Evolutionary conservation across 2,113 vertebrate species (phyloP), one percentile per base, ranked within the genome.

Genomic region (Anoplopoma fimbria): DNA sequence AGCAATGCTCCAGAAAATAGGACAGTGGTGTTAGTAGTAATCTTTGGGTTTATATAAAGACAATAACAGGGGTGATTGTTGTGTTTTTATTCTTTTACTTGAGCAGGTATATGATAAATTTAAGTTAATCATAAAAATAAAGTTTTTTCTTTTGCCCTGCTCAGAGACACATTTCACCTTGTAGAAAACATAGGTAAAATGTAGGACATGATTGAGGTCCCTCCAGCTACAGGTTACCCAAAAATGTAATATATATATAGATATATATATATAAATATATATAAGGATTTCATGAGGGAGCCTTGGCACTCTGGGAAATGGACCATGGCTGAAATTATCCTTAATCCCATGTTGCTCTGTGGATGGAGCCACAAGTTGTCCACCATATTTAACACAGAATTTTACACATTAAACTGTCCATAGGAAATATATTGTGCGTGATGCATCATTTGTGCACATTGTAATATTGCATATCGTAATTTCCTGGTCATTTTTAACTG

Each of bases 191-290:
- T 58, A 82, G 38, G 57, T 67, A 55, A 65, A 90, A 93, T 89
- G 86, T 90, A 89, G 91, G 90, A 88, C 91, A 90, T 77, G 21
- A 47, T 9, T 33, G 61, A 82, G 61, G 81, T 93, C 87, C 92
- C 92, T 90, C 86, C 45, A 88, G 88, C 91, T 90, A 85, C 86
- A 91, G 91, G 89, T 92, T 87, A 92, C 88, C 91, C 88, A 83
- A 82, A 91, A 82, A 79, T 12, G 77, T 25, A 58, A 58, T 13
- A 81, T 40, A 79, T 77, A 84, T 87, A 85, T 85, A 84, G 71
- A 75, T 27, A 68, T 53, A 53, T 27, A 15, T 14, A 57, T 57
- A 84, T 5, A 81, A 78, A 85, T 85, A 85, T 85, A 84, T 72
- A 75, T 31, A 68, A 31, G 63, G 53, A 77, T 87, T 84, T 77